A percentile compares a stretch with the other conserved stretches of the same genome.
Conservation (phyloP, 2,113 vertebrate genomes). For the Steatornis caripensis region DNA sequence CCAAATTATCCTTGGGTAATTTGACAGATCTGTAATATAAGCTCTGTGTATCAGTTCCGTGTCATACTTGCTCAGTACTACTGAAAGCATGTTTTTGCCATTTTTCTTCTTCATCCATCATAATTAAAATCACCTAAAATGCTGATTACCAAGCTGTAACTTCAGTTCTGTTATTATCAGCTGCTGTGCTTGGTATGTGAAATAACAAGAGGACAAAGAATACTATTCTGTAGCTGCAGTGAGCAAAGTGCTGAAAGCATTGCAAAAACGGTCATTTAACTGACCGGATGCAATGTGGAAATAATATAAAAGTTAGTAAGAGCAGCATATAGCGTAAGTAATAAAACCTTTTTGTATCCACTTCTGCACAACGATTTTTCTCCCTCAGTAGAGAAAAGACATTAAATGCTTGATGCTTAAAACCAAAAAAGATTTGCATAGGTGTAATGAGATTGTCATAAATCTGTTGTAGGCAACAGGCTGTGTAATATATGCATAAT, state of each 20-base stretch:
- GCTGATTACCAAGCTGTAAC: constrained; percentile 27
- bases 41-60: constrained; percentile 16
- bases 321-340: not conserved
- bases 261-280: not conserved
- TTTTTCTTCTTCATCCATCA: constrained; percentile 54
- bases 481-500: constrained; percentile 54
- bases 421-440: constrained; percentile 54
- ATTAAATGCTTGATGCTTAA: constrained; percentile 43
- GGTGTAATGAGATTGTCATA: constrained; percentile 51
- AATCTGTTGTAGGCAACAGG: constrained; percentile 59
- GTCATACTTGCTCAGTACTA: constrained; percentile 30
- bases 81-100: constrained; percentile 36
- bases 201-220: not conserved
- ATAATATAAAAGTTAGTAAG: not conserved
- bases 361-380: not conserved
- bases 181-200: not conserved
- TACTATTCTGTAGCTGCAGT: not conserved
- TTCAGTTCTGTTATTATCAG: constrained; percentile 12
- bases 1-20: constrained; percentile 42
- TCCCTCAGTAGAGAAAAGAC: constrained; percentile 24
- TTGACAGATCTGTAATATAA: constrained; percentile 58
- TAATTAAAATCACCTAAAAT: constrained; percentile 48
- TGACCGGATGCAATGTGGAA: constrained; percentile 16
- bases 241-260: not conserved
- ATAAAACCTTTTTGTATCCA: constrained; percentile 34